Conservation (phyloP, 2,797 vertebrate genomes). For the Syngnathus rostellatus region DNA sequence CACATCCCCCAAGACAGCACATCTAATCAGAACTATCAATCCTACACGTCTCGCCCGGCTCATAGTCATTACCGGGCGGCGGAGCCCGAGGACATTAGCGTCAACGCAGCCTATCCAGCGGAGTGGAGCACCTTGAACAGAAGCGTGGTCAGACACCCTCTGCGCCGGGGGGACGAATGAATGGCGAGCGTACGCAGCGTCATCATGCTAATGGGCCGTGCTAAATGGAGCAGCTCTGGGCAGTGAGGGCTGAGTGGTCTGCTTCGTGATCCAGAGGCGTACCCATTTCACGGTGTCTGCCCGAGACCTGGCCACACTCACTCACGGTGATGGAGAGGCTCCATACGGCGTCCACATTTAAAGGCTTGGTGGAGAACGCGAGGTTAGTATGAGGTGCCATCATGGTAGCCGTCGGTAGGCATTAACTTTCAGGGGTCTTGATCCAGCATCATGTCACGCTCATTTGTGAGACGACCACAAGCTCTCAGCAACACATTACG, state of each 20-base stretch:
- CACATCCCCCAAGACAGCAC: conserved; percentile 45
- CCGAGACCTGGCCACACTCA: conserved; percentile 50
- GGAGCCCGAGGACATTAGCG: conserved; percentile 47
- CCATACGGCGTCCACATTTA: conserved; percentile 22
- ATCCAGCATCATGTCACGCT: conserved; percentile 12
- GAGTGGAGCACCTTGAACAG: conserved; percentile 46
- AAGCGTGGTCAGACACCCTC: conserved; percentile 47
- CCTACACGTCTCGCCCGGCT: conserved; percentile 45
- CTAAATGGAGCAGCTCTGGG: conserved; percentile 64
- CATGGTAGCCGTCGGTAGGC: conserved; percentile 30
- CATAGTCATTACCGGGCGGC: conserved; percentile 53
- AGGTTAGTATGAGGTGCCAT: conserved; percentile 34
- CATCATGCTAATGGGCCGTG: conserved; percentile 68
- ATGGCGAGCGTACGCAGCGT: conserved; percentile 46
- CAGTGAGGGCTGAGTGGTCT: conserved; percentile 42
- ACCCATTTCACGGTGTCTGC: conserved; percentile 74
- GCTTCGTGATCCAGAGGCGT: conserved; percentile 65
- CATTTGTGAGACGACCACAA: background rate
- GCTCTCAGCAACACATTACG: conserved; percentile 1
- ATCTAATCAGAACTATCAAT: conserved; percentile 71
- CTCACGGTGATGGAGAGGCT: conserved; percentile 66
- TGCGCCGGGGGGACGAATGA: conserved; percentile 50
- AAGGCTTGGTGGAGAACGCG: background rate
- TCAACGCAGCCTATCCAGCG: conserved; percentile 46
- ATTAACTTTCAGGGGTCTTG: conserved; percentile 34